Evolutionary conservation across 2,888 invertebrate genomes (phyloP).

Genomic region (Ophion slaviceki): DNA sequence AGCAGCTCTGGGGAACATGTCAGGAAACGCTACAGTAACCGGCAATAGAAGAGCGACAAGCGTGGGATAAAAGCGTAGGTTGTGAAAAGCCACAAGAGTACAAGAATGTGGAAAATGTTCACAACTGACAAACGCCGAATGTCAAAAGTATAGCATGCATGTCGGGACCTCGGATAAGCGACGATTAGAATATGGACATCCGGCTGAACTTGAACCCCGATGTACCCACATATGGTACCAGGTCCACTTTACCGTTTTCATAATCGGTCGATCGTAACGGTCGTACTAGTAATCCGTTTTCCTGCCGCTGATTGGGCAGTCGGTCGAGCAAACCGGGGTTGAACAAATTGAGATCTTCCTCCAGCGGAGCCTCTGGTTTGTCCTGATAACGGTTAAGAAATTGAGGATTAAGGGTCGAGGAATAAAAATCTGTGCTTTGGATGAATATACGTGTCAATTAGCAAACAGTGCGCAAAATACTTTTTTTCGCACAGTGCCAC

Average conservation of each 20-base stretch:
- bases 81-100: no score
- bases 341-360: slow-evolving; percentile 76
- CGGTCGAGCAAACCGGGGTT: slow-evolving; percentile 76
- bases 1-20: no score
- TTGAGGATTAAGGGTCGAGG: neutral
- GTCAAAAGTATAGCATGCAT: neutral
- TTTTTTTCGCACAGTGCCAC: neutral
- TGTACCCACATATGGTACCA: neutral
- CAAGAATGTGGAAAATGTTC: no score
- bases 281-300: slow-evolving; percentile 88
- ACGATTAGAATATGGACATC: neutral
- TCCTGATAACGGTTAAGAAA: neutral
- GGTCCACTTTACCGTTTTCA: slow-evolving; percentile 86
- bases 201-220: neutral
- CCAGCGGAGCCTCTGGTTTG: slow-evolving; percentile 49
- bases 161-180: neutral
- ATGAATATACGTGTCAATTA: neutral
- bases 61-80: no score
- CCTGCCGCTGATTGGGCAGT: slow-evolving; percentile 72
- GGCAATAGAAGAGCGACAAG: no score
- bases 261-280: slow-evolving; percentile 92
- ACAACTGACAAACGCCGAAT: neutral
- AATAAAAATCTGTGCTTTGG: neutral
- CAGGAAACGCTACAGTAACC: no score
- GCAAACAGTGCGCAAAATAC: neutral